Conservation (phyloP, 2,888 invertebrate genomes). For the Bembecia ichneumoniformis region DNA sequence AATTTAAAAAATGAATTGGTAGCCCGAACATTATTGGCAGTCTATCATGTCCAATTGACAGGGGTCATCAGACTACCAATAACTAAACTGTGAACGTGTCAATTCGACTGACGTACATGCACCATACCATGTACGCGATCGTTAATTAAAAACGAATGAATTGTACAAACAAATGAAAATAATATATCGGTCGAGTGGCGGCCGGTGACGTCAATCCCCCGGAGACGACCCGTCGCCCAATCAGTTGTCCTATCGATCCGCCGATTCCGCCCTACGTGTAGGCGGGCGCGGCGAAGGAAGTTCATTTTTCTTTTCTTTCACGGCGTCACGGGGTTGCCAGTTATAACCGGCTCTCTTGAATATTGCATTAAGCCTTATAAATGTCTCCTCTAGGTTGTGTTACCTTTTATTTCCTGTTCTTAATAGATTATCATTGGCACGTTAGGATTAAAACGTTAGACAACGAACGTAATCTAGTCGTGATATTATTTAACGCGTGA, state of each 20-base stretch:
- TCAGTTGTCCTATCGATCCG: slow-evolving; percentile 16
- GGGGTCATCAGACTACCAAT: no score
- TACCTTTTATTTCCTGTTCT: neutral
- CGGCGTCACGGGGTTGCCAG: slow-evolving; percentile 18
- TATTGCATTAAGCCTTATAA: neutral
- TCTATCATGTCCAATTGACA: no score
- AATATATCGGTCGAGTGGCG: neutral
- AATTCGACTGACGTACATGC: no score
- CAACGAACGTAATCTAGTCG: no score
- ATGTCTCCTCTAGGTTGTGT: neutral
- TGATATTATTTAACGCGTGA: no score
- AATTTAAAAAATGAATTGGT: no score
- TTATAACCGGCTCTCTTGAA: neutral
- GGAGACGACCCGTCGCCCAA: neutral
- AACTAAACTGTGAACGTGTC: no score
- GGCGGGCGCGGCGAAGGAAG: slow-evolving; percentile 22
- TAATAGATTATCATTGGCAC: neutral
- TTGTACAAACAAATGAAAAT: neutral
- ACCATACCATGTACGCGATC: no score
- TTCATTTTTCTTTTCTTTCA: slow-evolving; percentile 4
- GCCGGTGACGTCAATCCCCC: neutral
- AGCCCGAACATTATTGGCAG: no score
- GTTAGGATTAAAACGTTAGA: no score
- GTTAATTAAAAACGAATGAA: neutral
- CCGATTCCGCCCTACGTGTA: slow-evolving; percentile 18